Percentiles rank a stretch among this genome's conserved stretches.
These are phyloP conservation scores for Euleptes europaea DNA, from an alignment of 2,113 vertebrate species.

Conservation along the genomic window DNA sequence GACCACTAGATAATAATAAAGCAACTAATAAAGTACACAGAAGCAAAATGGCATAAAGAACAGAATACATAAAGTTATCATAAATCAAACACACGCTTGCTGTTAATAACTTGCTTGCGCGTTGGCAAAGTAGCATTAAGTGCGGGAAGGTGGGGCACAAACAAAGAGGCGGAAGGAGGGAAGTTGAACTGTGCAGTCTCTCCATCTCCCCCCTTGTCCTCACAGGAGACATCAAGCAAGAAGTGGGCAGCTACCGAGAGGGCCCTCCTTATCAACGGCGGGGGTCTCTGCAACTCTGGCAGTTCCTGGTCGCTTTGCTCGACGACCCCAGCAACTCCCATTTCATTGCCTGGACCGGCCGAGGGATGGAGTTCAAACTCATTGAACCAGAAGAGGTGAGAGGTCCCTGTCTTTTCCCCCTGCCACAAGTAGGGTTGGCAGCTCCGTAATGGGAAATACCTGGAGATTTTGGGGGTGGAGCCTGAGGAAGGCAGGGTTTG, in stretches of 20 bases:
- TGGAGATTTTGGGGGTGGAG: too few relatives aligned
- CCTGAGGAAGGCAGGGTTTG: too few relatives aligned
- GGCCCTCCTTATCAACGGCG: constrained; percentile 93
- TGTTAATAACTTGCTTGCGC: too few relatives aligned
- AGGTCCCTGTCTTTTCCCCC: not conserved
- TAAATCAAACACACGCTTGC: too few relatives aligned
- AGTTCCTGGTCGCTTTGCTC: constrained; percentile 93
- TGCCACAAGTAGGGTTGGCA: too few relatives aligned
- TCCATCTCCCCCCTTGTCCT: not conserved
- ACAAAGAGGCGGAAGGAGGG: not conserved
- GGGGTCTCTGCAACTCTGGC: constrained; percentile 96
- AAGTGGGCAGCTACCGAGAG: constrained; percentile 83
- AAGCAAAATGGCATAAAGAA: too few relatives aligned
- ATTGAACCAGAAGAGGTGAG: constrained; percentile 97
- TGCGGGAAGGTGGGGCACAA: too few relatives aligned
- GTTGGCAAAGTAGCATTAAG: too few relatives aligned
- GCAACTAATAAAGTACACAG: too few relatives aligned
- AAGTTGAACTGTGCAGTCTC: not conserved
- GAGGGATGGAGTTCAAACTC: constrained; percentile 99
- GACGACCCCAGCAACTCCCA: constrained; percentile 92
- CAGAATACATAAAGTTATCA: too few relatives aligned
- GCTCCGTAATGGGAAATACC: too few relatives aligned
- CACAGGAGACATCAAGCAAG: constrained; percentile 92
- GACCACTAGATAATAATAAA: too few relatives aligned
- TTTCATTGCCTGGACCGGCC: constrained; percentile 98